phyloP scores from a whole-genome alignment of 2,888 invertebrate genomes.

The Nebria salina region DNA sequence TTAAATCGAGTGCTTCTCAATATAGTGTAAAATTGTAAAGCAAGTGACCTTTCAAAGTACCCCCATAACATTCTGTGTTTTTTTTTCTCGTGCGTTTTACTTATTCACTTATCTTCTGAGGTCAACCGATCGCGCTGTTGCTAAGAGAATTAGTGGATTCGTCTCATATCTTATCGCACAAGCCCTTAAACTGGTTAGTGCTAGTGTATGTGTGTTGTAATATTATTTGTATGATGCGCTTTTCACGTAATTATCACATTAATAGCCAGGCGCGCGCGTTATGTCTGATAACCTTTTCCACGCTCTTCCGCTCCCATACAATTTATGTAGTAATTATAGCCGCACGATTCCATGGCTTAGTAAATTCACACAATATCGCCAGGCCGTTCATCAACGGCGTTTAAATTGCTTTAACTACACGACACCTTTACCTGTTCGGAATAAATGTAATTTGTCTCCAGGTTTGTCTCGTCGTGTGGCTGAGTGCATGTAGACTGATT shows the following conservation, averaged over 20 bases:
- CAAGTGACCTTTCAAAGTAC: too few species aligned
- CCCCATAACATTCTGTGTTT: too few species aligned
- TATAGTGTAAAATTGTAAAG: too few species aligned
- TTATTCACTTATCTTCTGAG: constrained; percentile 22
- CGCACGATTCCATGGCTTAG: not conserved
- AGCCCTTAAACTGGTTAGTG: too few species aligned
- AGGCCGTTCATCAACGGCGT: constrained; percentile 11
- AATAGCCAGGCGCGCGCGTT: constrained; percentile 4
- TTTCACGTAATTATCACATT: constrained; percentile 31
- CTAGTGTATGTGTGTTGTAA: constrained; percentile 23
- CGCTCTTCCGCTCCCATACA: constrained; percentile 16
- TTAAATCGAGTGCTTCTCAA: too few species aligned
- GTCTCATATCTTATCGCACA: constrained; percentile 5
- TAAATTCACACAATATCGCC: constrained; percentile 31
- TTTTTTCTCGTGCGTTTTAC: not conserved
- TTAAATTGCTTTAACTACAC: constrained; percentile 34
- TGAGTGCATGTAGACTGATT: too few species aligned
- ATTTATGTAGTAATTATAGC: constrained; percentile 35
- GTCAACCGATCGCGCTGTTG: too few species aligned
- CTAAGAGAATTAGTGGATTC: not conserved
- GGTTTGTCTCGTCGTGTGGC: not conserved
- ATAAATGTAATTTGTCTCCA: constrained; percentile 32
- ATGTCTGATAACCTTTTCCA: constrained; percentile 5
- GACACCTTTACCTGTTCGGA: constrained; percentile 25
- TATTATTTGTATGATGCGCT: constrained; percentile 33